Conservation (phyloP, 2,113 vertebrate species). For the Callionymus lyra region DNA sequence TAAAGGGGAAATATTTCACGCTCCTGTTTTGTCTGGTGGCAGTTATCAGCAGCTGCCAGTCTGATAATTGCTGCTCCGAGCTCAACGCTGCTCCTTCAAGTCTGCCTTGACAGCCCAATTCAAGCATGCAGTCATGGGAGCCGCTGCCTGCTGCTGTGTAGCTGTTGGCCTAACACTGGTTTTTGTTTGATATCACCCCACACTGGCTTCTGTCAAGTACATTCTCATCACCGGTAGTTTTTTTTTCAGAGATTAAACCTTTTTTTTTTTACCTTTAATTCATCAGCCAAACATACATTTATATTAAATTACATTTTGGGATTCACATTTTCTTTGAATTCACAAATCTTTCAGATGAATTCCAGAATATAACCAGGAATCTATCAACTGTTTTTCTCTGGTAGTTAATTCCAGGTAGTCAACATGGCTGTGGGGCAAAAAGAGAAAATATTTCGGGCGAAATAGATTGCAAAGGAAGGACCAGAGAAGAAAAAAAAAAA, state of each 20-base stretch:
- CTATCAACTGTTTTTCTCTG: neutral
- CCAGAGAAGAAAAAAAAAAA: slow-evolving; percentile 30
- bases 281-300: too few species aligned
- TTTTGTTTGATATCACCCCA: slow-evolving; percentile 37
- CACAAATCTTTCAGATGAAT: too few species aligned
- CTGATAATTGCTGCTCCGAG: slow-evolving; percentile 58
- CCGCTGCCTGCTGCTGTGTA: slow-evolving; percentile 27
- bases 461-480: slow-evolving; percentile 37
- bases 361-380: too few species aligned
- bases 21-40: slow-evolving; percentile 52
- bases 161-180: slow-evolving; percentile 35
- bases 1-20: slow-evolving; percentile 44
- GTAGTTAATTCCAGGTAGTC: slow-evolving; percentile 32
- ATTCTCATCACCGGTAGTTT: slow-evolving; percentile 15
- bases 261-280: too few species aligned
- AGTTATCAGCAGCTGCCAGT: slow-evolving; percentile 63
- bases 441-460: slow-evolving; percentile 37
- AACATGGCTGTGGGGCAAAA: slow-evolving; percentile 5
- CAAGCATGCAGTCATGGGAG: slow-evolving; percentile 27
- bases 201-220: slow-evolving; percentile 18
- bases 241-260: too few species aligned
- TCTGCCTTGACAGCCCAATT: slow-evolving; percentile 51
- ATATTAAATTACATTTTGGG: too few species aligned
- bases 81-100: slow-evolving; percentile 40
- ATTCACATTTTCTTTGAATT: too few species aligned